A percentile compares a stretch with the other conserved stretches of the same genome.
phyloP scores from a whole-genome alignment of 2,797 vertebrate species.

The Enteromius radiatus region DNA sequence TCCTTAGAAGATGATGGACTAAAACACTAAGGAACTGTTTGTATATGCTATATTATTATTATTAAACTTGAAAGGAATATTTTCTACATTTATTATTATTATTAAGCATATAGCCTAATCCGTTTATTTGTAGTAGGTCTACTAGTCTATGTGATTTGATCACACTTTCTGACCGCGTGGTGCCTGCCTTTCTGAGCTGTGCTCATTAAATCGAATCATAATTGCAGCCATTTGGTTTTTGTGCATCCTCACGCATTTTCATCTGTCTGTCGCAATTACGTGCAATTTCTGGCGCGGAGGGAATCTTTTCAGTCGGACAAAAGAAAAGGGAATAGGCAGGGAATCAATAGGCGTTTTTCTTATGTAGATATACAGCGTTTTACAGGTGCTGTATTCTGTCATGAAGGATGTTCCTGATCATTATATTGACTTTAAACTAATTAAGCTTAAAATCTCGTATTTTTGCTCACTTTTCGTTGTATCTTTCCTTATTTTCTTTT shows the following conservation, averaged over 20 bases:
- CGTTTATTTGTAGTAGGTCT: slow-evolving; percentile 52
- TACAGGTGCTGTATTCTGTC: slow-evolving; percentile 77
- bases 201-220: slow-evolving; percentile 89
- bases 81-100: slow-evolving; percentile 28
- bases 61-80: neutral
- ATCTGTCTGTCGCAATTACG: slow-evolving; percentile 92
- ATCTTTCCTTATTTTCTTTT: neutral
- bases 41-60: neutral
- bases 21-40: neutral
- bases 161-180: slow-evolving; percentile 11
- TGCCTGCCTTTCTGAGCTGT: slow-evolving; percentile 33
- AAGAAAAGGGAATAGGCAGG: slow-evolving; percentile 87
- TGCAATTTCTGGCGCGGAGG: slow-evolving; percentile 90
- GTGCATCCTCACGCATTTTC: slow-evolving; percentile 93
- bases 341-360: slow-evolving; percentile 47
- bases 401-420: neutral
- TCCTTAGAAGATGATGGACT: neutral
- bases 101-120: slow-evolving; percentile 60
- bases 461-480: neutral
- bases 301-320: slow-evolving; percentile 94
- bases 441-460: neutral
- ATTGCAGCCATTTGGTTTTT: slow-evolving; percentile 95
- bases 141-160: slow-evolving; percentile 40
- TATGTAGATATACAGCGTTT: slow-evolving; percentile 68
- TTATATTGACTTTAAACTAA: neutral